Conservation (phyloP, 1,140 invertebrate species). For the Elysia chlorotica region DNA sequence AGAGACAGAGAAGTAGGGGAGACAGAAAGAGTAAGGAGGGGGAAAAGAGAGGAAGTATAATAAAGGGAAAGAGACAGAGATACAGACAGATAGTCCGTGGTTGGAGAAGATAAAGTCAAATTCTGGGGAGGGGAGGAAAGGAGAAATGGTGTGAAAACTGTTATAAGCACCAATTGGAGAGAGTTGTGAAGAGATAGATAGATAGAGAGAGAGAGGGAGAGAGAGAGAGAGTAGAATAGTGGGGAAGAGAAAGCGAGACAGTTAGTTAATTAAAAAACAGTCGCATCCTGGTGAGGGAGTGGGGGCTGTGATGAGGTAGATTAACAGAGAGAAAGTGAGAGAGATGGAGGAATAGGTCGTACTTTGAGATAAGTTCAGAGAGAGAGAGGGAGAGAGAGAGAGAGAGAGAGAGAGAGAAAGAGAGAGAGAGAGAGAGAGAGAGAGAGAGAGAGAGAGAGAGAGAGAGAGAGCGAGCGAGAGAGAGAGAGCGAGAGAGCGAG, state of each 20-base stretch:
- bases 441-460: not conserved
- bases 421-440: constrained; percentile 1
- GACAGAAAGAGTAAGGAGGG: no score
- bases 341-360: not conserved
- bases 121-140: not conserved
- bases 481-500: not conserved
- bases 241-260: not conserved
- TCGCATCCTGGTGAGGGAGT: no score
- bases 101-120: not conserved
- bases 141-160: not conserved
- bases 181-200: not conserved
- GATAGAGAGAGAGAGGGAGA: not conserved
- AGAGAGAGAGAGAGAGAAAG: not conserved
- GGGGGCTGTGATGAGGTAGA: no score
- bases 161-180: not conserved
- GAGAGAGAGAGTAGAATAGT: not conserved
- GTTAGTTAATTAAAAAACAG: not conserved
- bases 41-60: not conserved
- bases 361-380: not conserved
- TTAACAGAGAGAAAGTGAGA: not conserved
- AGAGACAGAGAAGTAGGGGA: not conserved
- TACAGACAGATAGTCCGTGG: not conserved
- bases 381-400: not conserved
- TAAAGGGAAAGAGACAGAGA: no score
- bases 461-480: not conserved